These are phyloP conservation scores for Arbacia lixula DNA, from an alignment of 53 echinoderm and acorn worm species.

Conservation along the genomic window DNA sequence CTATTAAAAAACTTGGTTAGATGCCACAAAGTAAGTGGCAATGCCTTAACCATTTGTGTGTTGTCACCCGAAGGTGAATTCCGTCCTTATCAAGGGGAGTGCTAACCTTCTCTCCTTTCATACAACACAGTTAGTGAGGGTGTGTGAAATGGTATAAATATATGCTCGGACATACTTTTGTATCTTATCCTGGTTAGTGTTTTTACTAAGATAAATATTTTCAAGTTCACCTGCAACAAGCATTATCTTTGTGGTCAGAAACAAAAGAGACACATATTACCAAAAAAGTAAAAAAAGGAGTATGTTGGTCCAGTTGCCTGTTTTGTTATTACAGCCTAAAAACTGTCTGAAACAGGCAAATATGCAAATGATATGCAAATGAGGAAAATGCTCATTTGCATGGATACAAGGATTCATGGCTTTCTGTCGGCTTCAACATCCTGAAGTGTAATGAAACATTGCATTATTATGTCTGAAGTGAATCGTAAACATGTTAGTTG, in stretches of 20 bases:
- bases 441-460: background rate
- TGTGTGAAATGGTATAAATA: background rate
- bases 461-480: background rate
- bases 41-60: conserved; percentile 99
- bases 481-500: no score
- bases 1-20: conserved; percentile 99
- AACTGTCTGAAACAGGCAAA: background rate
- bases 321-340: conserved; percentile 5
- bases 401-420: no score
- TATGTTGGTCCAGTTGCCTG: no score
- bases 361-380: conserved; percentile 62
- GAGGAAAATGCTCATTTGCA: conserved; percentile 35
- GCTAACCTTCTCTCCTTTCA: conserved; percentile 99
- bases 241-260: no score
- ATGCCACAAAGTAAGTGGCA: conserved; percentile 99
- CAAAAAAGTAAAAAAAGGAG: no score
- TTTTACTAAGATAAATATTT: no score
- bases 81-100: conserved; percentile 99
- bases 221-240: no score
- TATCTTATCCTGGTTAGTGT: no score
- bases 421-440: background rate
- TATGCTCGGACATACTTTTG: no score
- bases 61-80: conserved; percentile 98
- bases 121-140: conserved; percentile 78
- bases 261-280: no score